A percentile compares a stretch with the other conserved stretches of the same genome.
Evolutionary conservation across 2,797 vertebrate species (phyloP).

Genomic region (Prionace glauca): DNA sequence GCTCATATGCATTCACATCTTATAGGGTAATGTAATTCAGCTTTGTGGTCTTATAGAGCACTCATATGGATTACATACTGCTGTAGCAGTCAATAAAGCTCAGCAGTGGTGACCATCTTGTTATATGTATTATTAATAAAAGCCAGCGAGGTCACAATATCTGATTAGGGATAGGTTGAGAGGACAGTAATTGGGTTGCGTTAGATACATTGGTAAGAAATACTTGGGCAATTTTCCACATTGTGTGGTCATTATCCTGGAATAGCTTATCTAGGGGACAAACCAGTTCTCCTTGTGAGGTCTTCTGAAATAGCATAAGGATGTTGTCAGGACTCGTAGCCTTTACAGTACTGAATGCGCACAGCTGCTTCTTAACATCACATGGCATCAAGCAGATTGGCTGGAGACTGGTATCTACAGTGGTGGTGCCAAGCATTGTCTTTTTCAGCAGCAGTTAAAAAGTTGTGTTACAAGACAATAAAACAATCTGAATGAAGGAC

Average conservation of each 20-base stretch:
- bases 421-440: background rate
- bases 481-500: background rate
- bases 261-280: background rate
- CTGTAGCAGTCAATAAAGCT: background rate
- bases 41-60: background rate
- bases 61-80: background rate
- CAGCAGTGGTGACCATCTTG: background rate
- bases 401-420: background rate
- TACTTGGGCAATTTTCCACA: background rate
- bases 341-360: background rate
- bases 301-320: background rate
- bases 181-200: background rate
- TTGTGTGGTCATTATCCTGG: background rate
- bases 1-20: background rate
- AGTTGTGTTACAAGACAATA: background rate
- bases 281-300: background rate
- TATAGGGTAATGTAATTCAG: background rate
- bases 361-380: background rate
- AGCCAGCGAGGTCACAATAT: background rate
- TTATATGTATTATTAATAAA: background rate
- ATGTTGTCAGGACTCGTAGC: background rate
- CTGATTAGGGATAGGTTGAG: background rate
- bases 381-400: background rate
- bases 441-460: background rate
- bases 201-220: background rate